Evolutionary conservation across 2,888 invertebrate species (phyloP), one percentile per base, ranked within the genome.

Genomic region (Trachelus iudaicus): DNA sequence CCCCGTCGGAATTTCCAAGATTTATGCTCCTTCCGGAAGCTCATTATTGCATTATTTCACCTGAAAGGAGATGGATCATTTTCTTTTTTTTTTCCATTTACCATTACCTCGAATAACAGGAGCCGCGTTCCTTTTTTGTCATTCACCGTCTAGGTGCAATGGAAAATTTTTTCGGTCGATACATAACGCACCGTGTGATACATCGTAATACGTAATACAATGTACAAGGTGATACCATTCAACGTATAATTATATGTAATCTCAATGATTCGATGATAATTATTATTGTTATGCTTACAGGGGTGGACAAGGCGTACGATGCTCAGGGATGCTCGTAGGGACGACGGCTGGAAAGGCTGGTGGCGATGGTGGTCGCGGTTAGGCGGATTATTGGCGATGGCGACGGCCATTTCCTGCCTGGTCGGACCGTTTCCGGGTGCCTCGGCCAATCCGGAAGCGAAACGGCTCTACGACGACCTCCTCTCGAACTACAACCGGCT

Each of bases 401-500:
- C 95, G 93, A 94, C 95, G 93, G 95, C 94, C 93, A 93, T 95
- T 86, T 90, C 90, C 87, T 90, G 90, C 87, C 86, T 91, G 83
- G 87, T 90, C 87, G 86, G 88, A 83, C 83, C 87, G 86, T 88
- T 91, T 85, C 91, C 91, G 87, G 88, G 88, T 92, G 95, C 94
- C 93, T 94, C 94, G 93, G 96, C 96, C 92, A 98, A 98, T 94
- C 97, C 97, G 92, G 97, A 98, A 92, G 97, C 97, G 89, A 97
- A 97, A 93, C 95, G 98, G 92, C 95, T 98, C 88, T 98, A 97
- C 94, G 98, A 98, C 94, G 98, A 98, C 93, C 94, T 98, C 87
- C 94, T 98, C 89, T 96, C 97, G 89, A 97, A 97, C 93, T 98
- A 98, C 94, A 98, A 98, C 93, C 95, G 98, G 89, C 95, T 98